phyloP scores from a whole-genome alignment of 92 coral and sea anemone species.

The Scolanthus callimorphus region DNA sequence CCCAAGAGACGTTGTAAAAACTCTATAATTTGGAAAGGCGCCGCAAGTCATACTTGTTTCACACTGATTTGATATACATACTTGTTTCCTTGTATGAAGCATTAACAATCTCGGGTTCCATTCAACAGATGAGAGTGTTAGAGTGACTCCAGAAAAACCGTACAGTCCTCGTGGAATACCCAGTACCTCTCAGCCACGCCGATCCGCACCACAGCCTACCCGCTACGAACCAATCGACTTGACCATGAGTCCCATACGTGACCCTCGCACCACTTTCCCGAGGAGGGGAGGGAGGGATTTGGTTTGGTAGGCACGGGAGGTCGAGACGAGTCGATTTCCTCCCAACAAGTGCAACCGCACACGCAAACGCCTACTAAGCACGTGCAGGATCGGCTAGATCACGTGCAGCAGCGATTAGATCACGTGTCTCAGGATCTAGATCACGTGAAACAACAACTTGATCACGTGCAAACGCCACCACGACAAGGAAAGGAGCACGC shows the following conservation, averaged over 20 bases:
- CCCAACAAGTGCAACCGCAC: background rate
- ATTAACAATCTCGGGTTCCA: no score
- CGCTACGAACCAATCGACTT: conserved; percentile 63
- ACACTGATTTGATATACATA: no score
- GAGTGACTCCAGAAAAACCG: conserved; percentile 62
- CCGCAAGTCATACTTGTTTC: no score
- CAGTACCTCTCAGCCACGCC: conserved; percentile 65
- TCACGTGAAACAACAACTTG: background rate
- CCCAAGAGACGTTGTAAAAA: no score
- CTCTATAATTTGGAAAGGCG: no score
- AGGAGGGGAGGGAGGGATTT: no score
- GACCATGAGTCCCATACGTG: conserved; percentile 59
- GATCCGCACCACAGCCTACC: conserved; percentile 83
- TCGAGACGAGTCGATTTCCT: background rate
- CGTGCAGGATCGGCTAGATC: background rate
- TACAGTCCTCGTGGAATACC: conserved; percentile 48
- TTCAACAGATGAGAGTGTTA: conserved; percentile 73
- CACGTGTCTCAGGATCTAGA: background rate
- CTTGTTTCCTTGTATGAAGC: no score
- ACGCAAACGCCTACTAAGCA: background rate
- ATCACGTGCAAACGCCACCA: background rate
- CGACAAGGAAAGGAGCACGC: background rate
- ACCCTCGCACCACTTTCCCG: conserved; percentile 8
- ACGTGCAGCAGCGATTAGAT: background rate
- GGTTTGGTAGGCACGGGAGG: background rate